Evolutionary conservation across 2,113 vertebrate species (phyloP).

Genomic region (Peromyscus leucopus): DNA sequence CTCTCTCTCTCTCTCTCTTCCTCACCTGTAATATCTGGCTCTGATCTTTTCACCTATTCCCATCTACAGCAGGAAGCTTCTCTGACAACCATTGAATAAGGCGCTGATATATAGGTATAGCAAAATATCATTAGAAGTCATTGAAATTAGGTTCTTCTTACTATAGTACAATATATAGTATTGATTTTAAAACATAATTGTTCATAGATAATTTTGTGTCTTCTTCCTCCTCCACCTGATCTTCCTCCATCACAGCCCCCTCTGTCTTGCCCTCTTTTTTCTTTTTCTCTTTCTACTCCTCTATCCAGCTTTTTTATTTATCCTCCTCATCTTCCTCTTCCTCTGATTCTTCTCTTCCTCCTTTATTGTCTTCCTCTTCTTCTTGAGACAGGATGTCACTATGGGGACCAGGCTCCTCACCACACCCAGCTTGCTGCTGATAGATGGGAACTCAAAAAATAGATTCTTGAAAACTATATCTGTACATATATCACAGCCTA

Average conservation of each 20-base stretch:
- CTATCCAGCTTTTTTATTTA: background rate
- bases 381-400: background rate
- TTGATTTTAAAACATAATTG: background rate
- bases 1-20: too few species aligned
- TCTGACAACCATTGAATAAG: background rate
- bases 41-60: too few species aligned
- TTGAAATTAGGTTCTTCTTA: background rate
- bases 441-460: background rate
- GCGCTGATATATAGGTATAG: background rate
- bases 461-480: background rate
- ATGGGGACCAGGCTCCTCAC: rapidly evolving
- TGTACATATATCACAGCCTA: background rate
- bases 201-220: background rate
- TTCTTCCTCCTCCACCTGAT: background rate
- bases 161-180: background rate
- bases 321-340: background rate
- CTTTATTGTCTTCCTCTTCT: background rate
- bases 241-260: background rate
- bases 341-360: background rate
- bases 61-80: too few species aligned
- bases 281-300: background rate
- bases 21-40: background rate
- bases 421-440: background rate
- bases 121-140: background rate
- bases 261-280: background rate